phyloP scores from a whole-genome alignment of 2,888 invertebrate species.

The Amblyjoppa proteus region DNA sequence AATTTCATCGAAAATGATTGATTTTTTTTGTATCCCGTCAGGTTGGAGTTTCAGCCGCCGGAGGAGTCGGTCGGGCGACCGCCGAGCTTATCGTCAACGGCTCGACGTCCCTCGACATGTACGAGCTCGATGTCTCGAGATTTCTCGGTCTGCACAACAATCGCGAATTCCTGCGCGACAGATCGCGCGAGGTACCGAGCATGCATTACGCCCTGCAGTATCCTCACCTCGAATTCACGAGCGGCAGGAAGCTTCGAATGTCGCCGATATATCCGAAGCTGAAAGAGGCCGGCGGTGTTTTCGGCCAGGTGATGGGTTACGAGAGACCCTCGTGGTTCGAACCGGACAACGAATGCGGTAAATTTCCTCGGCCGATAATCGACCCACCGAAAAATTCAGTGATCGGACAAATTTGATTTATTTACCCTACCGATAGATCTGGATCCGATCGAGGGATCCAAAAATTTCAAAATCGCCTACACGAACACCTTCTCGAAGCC shows the following conservation, averaged over 20 bases:
- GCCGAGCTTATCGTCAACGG: slow-evolving; percentile 95
- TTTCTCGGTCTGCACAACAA: slow-evolving; percentile 98
- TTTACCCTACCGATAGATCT: slow-evolving; percentile 70
- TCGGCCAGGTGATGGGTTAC: slow-evolving; percentile 99
- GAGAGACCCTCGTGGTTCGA: slow-evolving; percentile 98
- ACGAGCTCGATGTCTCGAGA: slow-evolving; percentile 95
- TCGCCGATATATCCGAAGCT: slow-evolving; percentile 98
- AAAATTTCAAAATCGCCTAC: slow-evolving; percentile 89
- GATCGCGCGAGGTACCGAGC: slow-evolving; percentile 97
- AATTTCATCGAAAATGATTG: slow-evolving; percentile 4
- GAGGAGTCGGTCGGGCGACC: slow-evolving; percentile 96
- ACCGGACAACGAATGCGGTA: slow-evolving; percentile 85
- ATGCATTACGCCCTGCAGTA: slow-evolving; percentile 93
- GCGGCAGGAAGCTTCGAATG: slow-evolving; percentile 95
- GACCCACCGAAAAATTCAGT: neutral
- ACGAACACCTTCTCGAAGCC: slow-evolving; percentile 96
- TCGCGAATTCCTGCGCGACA: slow-evolving; percentile 94
- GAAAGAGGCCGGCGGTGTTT: slow-evolving; percentile 96
- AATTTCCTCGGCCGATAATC: neutral
- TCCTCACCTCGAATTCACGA: slow-evolving; percentile 94
- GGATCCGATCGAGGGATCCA: slow-evolving; percentile 85
- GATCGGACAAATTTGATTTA: neutral
- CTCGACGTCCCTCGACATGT: slow-evolving; percentile 93
- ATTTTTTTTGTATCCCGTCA: slow-evolving; percentile 55
- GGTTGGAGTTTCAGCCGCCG: slow-evolving; percentile 97